Evolutionary conservation across 2,888 invertebrate genomes (phyloP).

Genomic region (Leptarthrus brevirostris): DNA sequence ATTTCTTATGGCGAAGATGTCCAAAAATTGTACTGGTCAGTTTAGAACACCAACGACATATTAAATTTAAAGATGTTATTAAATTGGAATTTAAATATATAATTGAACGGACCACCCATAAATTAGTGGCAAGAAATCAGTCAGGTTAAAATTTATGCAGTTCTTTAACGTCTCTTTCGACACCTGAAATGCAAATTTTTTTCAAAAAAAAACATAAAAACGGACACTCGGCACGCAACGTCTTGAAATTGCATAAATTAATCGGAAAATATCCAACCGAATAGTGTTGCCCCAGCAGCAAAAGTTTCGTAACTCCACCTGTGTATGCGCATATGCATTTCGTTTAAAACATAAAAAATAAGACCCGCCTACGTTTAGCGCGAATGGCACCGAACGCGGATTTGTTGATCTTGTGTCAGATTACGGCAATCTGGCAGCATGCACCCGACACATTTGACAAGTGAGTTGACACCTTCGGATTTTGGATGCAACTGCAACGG

Average conservation of each 20-base stretch:
- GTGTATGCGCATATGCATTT: neutral
- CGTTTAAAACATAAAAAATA: neutral
- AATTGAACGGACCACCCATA: too few relatives aligned
- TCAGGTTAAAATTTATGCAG: too few relatives aligned
- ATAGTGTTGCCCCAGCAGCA: neutral
- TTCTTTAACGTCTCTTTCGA: too few relatives aligned
- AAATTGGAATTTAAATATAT: too few relatives aligned
- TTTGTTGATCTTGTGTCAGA: neutral
- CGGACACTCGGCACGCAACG: neutral
- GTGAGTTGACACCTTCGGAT: neutral
- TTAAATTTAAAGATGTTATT: too few relatives aligned
- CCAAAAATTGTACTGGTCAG: too few relatives aligned
- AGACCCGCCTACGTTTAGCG: constrained; percentile 7
- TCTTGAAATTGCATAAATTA: neutral
- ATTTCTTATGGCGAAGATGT: too few relatives aligned
- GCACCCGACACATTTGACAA: neutral
- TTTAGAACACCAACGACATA: too few relatives aligned
- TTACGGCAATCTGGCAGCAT: neutral
- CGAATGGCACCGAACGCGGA: neutral
- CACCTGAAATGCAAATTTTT: neutral
- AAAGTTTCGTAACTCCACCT: neutral
- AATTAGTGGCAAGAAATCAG: too few relatives aligned
- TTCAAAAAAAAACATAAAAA: neutral
- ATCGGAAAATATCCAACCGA: neutral
- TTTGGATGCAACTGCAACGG: neutral